These are phyloP conservation scores for Ormyrus labotus DNA, from an alignment of 2,888 invertebrate species.

Conservation along the genomic window DNA sequence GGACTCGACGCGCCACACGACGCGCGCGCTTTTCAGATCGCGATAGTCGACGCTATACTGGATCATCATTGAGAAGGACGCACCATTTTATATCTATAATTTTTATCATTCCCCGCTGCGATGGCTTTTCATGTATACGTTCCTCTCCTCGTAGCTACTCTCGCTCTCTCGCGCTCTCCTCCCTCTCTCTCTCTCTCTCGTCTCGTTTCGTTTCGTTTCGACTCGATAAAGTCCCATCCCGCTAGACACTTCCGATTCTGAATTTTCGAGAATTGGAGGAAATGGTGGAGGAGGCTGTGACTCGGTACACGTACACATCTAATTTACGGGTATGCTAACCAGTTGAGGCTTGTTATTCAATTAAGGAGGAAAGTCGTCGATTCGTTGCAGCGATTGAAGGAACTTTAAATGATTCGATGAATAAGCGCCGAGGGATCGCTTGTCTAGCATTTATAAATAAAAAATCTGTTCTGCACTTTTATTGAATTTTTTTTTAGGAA, in stretches of 20 bases:
- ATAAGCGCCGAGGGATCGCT: no score
- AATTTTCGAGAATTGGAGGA: background rate
- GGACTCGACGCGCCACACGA: slow-evolving; percentile 13
- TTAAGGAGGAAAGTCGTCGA: background rate
- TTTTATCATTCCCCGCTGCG: slow-evolving; percentile 41
- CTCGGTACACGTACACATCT: no score
- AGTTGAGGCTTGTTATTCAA: background rate
- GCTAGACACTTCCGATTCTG: background rate
- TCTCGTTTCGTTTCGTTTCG: background rate
- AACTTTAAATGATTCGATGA: no score
- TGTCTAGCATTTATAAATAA: no score
- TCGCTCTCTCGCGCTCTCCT: slow-evolving; percentile 1
- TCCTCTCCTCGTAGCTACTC: slow-evolving; percentile 8
- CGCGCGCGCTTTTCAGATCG: slow-evolving; percentile 46
- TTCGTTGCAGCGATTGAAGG: no score
- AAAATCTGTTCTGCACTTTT: no score
- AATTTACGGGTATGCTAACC: background rate
- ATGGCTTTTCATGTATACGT: slow-evolving; percentile 22
- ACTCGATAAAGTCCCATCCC: background rate
- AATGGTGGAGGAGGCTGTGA: no score
- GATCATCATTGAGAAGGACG: slow-evolving; percentile 54
- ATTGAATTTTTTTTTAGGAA: no score
- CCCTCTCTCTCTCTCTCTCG: slow-evolving; percentile 11
- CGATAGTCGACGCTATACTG: slow-evolving; percentile 52
- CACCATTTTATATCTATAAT: slow-evolving; percentile 56